Percentiles rank a stretch among this genome's conserved stretches.
Conservation (phyloP, 2,113 vertebrate species). For the Chamaea fasciata region DNA sequence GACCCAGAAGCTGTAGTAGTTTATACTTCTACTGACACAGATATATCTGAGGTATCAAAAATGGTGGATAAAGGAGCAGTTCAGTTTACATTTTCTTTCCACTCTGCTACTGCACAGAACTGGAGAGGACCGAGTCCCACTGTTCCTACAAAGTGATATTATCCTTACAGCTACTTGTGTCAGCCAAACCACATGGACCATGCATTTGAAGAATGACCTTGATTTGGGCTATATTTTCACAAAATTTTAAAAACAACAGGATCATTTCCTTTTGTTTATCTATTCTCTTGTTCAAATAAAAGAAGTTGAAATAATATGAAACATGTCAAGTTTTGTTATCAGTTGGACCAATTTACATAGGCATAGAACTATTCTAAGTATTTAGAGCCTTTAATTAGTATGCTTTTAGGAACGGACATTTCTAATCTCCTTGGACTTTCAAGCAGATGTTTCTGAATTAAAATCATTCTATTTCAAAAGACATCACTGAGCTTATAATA, state of each 20-base stretch:
- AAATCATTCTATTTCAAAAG: constrained; percentile 67
- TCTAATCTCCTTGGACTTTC: constrained; percentile 64
- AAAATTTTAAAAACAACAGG: constrained; percentile 44
- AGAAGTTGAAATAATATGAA: constrained; percentile 65
- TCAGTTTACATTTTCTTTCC: constrained; percentile 32
- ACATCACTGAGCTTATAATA: constrained; percentile 63
- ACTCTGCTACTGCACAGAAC: constrained; percentile 24
- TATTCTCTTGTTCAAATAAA: constrained; percentile 56
- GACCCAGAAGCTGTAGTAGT: background rate
- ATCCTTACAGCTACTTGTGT: constrained; percentile 50
- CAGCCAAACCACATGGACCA: constrained; percentile 25
- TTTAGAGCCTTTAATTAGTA: constrained; percentile 66
- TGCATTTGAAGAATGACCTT: constrained; percentile 39
- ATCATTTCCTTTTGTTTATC: constrained; percentile 53
- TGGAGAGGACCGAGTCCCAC: background rate
- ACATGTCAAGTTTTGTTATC: constrained; percentile 59
- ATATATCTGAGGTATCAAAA: background rate
- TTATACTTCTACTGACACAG: background rate
- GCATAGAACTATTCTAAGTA: constrained; percentile 66
- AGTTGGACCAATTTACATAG: constrained; percentile 56
- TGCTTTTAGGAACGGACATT: constrained; percentile 61
- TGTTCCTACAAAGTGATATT: constrained; percentile 4
- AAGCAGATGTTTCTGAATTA: constrained; percentile 70
- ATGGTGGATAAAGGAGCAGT: background rate
- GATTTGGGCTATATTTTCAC: constrained; percentile 40